A percentile compares a stretch with the other conserved stretches of the same genome.
phyloP scores from a whole-genome alignment of 2,113 vertebrate species.

The Machaerirhynchus nigripectus region DNA sequence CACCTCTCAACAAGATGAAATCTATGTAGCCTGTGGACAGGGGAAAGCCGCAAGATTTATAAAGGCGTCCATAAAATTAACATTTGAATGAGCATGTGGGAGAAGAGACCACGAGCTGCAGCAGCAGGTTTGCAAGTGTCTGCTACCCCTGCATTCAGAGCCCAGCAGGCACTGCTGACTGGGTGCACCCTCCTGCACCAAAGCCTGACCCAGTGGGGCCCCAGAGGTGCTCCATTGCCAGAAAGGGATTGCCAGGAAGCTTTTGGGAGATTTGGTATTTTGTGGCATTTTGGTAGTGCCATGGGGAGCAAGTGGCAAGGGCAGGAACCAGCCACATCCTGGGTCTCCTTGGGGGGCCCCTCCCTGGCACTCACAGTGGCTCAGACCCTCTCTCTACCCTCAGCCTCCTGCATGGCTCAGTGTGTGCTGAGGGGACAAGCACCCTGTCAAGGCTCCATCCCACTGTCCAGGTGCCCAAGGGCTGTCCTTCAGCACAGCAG shows the following conservation, averaged over 20 bases:
- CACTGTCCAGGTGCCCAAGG: not conserved
- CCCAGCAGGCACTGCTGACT: not conserved
- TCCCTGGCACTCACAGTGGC: not conserved
- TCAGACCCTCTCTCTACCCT: not conserved
- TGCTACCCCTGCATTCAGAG: not conserved
- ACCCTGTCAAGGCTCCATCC: not conserved
- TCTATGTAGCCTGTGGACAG: constrained; percentile 27
- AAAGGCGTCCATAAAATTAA: constrained; percentile 66
- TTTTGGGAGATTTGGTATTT: not conserved
- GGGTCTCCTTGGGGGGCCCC: not conserved
- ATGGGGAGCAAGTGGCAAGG: not conserved
- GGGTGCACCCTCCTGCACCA: not conserved
- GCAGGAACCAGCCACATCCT: not conserved
- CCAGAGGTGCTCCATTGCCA: not conserved
- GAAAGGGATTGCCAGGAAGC: not conserved
- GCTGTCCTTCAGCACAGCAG: not conserved
- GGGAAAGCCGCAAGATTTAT: constrained; percentile 63
- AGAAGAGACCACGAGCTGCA: not conserved
- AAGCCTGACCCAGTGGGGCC: not conserved
- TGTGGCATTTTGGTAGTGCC: not conserved
- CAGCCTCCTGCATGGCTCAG: not conserved
- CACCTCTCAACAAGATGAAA: constrained; percentile 73
- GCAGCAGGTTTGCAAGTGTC: not conserved
- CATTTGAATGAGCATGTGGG: constrained; percentile 46
- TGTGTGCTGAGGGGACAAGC: not conserved